These are phyloP conservation scores for Thamnophis elegans DNA, from an alignment of 2,797 vertebrate species.

Conservation along the genomic window DNA sequence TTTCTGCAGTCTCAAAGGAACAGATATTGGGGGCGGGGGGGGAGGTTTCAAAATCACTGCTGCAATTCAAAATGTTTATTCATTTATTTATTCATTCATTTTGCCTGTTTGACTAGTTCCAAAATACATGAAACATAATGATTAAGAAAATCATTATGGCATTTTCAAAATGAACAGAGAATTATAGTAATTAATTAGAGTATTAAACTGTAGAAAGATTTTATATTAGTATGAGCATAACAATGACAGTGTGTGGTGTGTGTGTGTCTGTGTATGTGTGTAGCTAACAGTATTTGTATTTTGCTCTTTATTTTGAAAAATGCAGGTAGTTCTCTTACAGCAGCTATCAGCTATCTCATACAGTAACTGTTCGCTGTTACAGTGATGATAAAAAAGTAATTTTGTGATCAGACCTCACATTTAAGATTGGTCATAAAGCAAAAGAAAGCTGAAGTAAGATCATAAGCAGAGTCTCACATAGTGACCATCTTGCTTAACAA, in stretches of 20 bases:
- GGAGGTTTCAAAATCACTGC: neutral
- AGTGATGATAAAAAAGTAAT: neutral
- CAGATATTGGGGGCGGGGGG: neutral
- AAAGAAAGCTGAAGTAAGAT: neutral
- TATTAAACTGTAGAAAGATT: neutral
- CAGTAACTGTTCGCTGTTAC: neutral
- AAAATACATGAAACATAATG: neutral
- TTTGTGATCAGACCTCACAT: neutral
- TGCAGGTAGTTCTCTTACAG: neutral
- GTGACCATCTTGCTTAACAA: neutral
- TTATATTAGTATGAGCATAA: neutral
- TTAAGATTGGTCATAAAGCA: neutral
- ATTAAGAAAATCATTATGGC: neutral
- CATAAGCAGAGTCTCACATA: neutral
- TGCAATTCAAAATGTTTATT: neutral
- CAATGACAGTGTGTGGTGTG: neutral
- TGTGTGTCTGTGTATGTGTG: too few relatives aligned
- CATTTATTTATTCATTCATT: neutral
- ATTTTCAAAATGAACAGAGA: neutral
- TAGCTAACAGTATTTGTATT: neutral
- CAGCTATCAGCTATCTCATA: neutral
- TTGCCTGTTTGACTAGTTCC: neutral
- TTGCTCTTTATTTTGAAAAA: neutral
- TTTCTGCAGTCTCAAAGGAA: neutral
- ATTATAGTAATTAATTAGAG: neutral